These are phyloP conservation scores for Nilaparvata lugens DNA, from an alignment of 1,140 invertebrate species.

Conservation along the genomic window DNA sequence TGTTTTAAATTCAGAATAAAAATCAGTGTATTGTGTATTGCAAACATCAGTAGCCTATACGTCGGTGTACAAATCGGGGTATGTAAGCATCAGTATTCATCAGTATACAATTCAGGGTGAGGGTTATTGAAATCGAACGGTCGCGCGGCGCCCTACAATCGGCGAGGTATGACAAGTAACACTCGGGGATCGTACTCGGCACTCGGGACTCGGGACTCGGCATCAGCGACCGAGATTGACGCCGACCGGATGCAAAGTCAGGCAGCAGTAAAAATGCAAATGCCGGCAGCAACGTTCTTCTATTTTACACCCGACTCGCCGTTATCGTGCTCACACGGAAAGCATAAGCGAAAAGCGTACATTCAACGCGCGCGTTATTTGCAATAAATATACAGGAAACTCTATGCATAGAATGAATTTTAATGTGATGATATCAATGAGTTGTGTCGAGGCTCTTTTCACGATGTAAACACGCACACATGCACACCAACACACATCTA, in stretches of 20 bases:
- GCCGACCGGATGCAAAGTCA: conserved; percentile 1
- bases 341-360: not conserved
- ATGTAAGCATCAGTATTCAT: no score
- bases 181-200: no score
- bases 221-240: not conserved
- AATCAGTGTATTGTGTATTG: no score
- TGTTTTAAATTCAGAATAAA: no score
- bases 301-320: not conserved
- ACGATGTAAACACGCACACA: not conserved
- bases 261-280: conserved; percentile 4
- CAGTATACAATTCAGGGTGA: no score
- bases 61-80: no score
- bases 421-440: conserved; percentile 5
- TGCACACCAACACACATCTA: no score
- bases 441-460: not conserved
- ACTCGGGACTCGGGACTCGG: no score
- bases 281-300: not conserved
- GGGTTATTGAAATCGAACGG: no score
- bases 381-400: conserved; percentile 4
- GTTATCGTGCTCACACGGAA: not conserved
- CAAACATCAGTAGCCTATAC: no score
- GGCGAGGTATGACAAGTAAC: no score
- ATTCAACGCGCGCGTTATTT: conserved; percentile 4
- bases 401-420: conserved; percentile 6
- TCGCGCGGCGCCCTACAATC: no score